Evolutionary conservation across 1,140 invertebrate genomes (phyloP).

Genomic region (Maniola jurtina): DNA sequence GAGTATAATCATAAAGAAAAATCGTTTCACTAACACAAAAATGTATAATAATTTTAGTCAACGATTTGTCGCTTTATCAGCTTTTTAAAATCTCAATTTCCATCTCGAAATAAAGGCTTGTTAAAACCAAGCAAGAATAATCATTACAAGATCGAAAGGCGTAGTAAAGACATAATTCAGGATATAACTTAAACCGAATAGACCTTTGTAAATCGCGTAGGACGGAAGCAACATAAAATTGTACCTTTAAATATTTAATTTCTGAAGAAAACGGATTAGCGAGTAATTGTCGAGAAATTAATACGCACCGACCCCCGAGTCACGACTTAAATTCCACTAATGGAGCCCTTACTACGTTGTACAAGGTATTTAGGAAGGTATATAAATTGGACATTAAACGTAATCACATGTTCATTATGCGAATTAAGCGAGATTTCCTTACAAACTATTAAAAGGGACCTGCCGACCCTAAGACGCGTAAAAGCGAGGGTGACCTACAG

Average conservation of each 20-base stretch:
- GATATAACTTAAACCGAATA: slow-evolving; percentile 69
- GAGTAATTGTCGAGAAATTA: slow-evolving; percentile 59
- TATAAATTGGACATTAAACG: slow-evolving; percentile 46
- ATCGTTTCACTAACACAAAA: too few species aligned
- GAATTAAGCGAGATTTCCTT: slow-evolving; percentile 62
- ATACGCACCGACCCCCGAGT: slow-evolving; percentile 37
- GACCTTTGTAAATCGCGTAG: slow-evolving; percentile 53
- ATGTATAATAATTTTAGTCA: neutral
- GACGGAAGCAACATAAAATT: slow-evolving; percentile 71
- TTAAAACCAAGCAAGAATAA: slow-evolving; percentile 71
- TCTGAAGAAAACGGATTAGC: slow-evolving; percentile 66
- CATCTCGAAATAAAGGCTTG: slow-evolving; percentile 49
- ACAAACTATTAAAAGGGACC: slow-evolving; percentile 67
- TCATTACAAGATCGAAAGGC: slow-evolving; percentile 70
- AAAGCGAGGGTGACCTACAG: slow-evolving; percentile 65
- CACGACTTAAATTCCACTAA: slow-evolving; percentile 25
- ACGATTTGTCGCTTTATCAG: neutral
- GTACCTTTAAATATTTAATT: slow-evolving; percentile 72
- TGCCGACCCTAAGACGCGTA: slow-evolving; percentile 52
- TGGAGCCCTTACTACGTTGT: slow-evolving; percentile 24
- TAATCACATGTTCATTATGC: slow-evolving; percentile 61
- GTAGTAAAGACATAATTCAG: slow-evolving; percentile 71
- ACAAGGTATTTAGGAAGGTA: slow-evolving; percentile 43
- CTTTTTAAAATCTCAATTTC: slow-evolving; percentile 18
- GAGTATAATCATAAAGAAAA: too few species aligned